phyloP scores from a whole-genome alignment of 2,113 vertebrate species.

The Leucoraja erinaceus region DNA sequence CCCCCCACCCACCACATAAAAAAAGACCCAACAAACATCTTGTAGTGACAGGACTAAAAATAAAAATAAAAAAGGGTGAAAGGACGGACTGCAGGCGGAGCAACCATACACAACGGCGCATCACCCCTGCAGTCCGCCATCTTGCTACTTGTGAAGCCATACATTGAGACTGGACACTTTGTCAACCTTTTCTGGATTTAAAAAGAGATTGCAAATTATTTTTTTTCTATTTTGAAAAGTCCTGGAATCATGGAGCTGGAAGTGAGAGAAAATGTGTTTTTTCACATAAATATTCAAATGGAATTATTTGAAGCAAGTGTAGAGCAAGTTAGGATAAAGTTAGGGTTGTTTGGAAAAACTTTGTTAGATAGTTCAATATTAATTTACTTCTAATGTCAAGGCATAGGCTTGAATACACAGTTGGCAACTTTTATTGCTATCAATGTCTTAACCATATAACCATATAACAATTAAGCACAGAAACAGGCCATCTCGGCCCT shows the following conservation, averaged over 20 bases:
- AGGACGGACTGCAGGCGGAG: no score
- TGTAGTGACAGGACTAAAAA: no score
- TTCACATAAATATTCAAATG: background rate
- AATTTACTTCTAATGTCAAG: background rate
- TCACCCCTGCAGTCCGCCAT: no score
- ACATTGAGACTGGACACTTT: background rate
- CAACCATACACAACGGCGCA: no score
- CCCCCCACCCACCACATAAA: no score
- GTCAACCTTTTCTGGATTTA: background rate
- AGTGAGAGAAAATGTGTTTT: background rate
- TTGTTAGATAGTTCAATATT: background rate
- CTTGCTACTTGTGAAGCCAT: background rate
- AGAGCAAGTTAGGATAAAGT: background rate
- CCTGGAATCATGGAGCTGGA: background rate
- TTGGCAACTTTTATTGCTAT: background rate
- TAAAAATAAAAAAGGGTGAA: no score
- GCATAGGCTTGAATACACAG: background rate
- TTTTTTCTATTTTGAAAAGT: background rate
- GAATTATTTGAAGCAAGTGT: constrained; percentile 6
- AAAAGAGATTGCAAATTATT: background rate
- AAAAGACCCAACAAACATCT: no score
- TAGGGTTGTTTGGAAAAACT: background rate
- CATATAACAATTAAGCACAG: no score
- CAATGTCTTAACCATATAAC: background rate
- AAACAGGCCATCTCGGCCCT: no score